phyloP scores from a whole-genome alignment of 2,113 vertebrate genomes.

The Poecile atricapillus region DNA sequence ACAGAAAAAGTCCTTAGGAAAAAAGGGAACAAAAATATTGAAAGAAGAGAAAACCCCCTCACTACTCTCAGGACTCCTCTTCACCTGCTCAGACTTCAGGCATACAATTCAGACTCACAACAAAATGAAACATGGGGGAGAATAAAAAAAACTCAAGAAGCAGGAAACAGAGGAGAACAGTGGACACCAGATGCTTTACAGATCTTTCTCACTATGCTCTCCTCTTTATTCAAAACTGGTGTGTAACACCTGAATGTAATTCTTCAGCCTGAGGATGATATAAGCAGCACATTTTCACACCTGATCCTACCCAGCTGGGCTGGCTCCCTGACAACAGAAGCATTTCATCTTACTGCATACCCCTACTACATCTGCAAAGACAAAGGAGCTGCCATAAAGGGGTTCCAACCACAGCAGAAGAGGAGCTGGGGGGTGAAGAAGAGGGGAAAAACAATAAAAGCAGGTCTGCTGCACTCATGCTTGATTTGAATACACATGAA shows the following conservation, averaged over 20 bases:
- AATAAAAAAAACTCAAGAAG: background rate
- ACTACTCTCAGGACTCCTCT: background rate
- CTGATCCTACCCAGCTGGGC: slow-evolving; percentile 60
- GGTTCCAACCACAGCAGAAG: background rate
- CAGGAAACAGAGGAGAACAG: background rate
- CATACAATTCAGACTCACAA: background rate
- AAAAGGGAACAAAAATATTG: background rate
- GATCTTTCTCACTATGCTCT: background rate
- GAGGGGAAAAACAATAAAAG: background rate
- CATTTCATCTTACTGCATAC: slow-evolving; percentile 60
- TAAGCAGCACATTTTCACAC: slow-evolving; percentile 33
- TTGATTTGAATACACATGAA: background rate
- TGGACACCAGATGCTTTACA: background rate
- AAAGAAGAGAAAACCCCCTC: background rate
- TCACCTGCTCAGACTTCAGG: background rate
- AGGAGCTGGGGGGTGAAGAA: background rate
- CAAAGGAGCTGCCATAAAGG: slow-evolving; percentile 35
- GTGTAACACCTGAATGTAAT: slow-evolving; percentile 70
- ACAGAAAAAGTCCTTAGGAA: background rate
- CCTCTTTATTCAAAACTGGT: slow-evolving; percentile 26
- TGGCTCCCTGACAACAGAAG: slow-evolving; percentile 49
- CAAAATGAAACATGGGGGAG: background rate
- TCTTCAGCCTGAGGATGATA: slow-evolving; percentile 60
- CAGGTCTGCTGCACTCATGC: background rate
- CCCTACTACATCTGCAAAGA: slow-evolving; percentile 53